Percentiles rank a stretch among this genome's conserved stretches.
Evolutionary conservation across 1,140 invertebrate genomes (phyloP).

Genomic region (Colletes gigas): DNA sequence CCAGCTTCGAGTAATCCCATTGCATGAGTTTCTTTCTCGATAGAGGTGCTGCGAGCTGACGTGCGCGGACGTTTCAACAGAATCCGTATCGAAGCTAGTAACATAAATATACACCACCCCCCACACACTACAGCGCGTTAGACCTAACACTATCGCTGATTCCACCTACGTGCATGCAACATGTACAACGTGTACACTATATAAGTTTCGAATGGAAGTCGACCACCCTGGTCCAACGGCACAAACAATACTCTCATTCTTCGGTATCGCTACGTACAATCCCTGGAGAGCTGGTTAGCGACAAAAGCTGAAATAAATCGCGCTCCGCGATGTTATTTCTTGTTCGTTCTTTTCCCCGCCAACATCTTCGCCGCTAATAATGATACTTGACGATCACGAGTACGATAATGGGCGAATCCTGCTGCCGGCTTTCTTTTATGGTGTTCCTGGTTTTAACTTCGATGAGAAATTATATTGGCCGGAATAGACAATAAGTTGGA

Average conservation of each 20-base stretch:
- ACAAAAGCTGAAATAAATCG: conserved; percentile 66
- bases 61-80: neutral
- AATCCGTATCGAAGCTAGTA: conserved; percentile 29
- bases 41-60: conserved; percentile 14
- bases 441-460: neutral
- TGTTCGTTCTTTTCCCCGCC: conserved; percentile 12
- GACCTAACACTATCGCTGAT: neutral
- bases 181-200: neutral
- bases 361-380: conserved; percentile 43
- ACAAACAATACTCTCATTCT: conserved; percentile 64
- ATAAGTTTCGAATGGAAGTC: conserved; percentile 42
- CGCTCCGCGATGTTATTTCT: conserved; percentile 41
- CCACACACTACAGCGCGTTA: conserved; percentile 5
- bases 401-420: conserved; percentile 8
- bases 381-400: conserved; percentile 41
- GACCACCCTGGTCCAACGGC: conserved; percentile 50
- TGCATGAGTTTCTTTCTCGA: conserved; percentile 38
- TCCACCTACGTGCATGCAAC: neutral
- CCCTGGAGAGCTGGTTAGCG: conserved; percentile 64
- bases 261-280: conserved; percentile 54
- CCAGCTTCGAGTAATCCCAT: conserved; percentile 44
- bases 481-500: neutral
- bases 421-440: neutral
- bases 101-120: conserved; percentile 49
- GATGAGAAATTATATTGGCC: no score